Conservation (phyloP, 2,113 vertebrate genomes). For the Euleptes europaea region DNA sequence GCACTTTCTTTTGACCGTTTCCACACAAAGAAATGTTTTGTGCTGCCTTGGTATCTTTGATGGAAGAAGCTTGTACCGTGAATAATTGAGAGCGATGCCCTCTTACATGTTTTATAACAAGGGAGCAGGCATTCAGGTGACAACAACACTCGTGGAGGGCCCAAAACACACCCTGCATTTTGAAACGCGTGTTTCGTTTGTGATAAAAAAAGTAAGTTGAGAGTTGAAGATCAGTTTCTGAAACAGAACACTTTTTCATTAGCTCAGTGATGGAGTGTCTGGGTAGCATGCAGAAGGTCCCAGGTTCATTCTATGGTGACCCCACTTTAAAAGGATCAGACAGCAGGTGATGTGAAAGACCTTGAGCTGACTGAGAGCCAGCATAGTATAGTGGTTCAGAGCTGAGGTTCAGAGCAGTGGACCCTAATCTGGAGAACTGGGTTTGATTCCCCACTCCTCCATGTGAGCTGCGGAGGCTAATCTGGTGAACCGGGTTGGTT, state of each 20-base stretch:
- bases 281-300: background rate
- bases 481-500: too few relatives aligned
- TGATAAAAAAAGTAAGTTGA: background rate
- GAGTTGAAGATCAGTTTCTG: background rate
- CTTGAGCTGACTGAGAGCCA: too few relatives aligned
- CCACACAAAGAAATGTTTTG: background rate
- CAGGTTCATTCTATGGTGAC: too few relatives aligned
- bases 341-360: too few relatives aligned
- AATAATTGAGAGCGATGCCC: background rate
- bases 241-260: background rate
- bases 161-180: too few relatives aligned
- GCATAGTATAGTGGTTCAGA: too few relatives aligned
- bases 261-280: background rate
- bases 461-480: too few relatives aligned
- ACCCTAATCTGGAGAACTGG: too few relatives aligned
- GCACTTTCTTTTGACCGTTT: background rate
- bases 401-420: too few relatives aligned
- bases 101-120: background rate
- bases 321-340: too few relatives aligned
- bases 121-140: background rate
- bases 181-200: background rate
- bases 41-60: background rate
- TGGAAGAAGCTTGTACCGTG: conserved; percentile 1
- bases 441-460: too few relatives aligned
- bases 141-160: background rate